Percentiles rank a stretch among this genome's conserved stretches.
phyloP scores from a whole-genome alignment of 2,888 invertebrate species.

The Spicauda simplicius region DNA sequence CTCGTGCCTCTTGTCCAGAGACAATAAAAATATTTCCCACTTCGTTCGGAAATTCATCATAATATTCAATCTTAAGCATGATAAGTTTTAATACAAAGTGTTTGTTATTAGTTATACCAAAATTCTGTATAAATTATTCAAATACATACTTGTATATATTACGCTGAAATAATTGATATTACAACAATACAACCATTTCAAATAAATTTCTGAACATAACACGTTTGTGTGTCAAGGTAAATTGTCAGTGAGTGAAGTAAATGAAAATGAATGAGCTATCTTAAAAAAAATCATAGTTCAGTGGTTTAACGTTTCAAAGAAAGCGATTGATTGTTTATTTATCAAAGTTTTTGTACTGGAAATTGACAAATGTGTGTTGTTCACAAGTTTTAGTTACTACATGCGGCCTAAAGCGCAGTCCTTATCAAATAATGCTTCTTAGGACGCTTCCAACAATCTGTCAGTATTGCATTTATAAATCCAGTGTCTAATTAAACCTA shows the following conservation, averaged over 20 bases:
- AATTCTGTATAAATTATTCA: too few relatives aligned
- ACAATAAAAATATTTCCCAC: background rate
- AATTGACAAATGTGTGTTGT: background rate
- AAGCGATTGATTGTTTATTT: background rate
- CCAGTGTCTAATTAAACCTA: constrained; percentile 17
- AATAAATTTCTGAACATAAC: background rate
- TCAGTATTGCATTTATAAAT: constrained; percentile 45
- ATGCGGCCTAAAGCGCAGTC: constrained; percentile 19
- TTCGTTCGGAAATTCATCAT: background rate
- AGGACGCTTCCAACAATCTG: constrained; percentile 67
- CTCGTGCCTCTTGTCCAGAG: background rate
- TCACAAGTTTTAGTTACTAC: background rate
- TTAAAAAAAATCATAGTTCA: background rate
- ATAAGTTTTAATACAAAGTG: background rate
- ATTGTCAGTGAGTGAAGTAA: constrained; percentile 49
- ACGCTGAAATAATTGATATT: too few relatives aligned
- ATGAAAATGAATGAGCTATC: background rate
- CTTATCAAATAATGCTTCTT: constrained; percentile 60
- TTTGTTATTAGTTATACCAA: too few relatives aligned
- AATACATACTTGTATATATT: too few relatives aligned
- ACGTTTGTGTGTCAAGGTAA: constrained; percentile 62
- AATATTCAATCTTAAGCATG: background rate
- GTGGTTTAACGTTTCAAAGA: background rate
- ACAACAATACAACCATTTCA: too few relatives aligned
- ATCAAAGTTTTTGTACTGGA: background rate